These are phyloP conservation scores for Anastrepha ludens DNA, from an alignment of 1,140 invertebrate genomes.

Conservation along the genomic window DNA sequence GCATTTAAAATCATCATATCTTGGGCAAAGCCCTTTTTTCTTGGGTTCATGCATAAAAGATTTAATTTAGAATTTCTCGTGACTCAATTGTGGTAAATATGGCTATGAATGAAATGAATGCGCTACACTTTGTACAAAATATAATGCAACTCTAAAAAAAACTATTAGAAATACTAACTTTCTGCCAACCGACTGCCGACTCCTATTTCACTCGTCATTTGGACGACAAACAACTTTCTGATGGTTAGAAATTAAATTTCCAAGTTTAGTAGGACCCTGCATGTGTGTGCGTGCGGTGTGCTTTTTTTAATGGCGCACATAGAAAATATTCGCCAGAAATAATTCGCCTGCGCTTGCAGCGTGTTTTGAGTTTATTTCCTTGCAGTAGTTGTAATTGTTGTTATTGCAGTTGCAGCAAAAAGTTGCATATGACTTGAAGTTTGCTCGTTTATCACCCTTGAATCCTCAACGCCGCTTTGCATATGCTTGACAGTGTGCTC, in stretches of 20 bases:
- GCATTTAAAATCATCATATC: background rate
- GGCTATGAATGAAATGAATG: background rate
- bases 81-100: constrained; percentile 2
- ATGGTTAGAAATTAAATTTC: constrained; percentile 2
- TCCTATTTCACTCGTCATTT: too few species aligned
- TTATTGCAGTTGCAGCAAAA: background rate
- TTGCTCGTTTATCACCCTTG: constrained; percentile 8
- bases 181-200: too few species aligned
- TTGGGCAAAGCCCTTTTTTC: background rate
- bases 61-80: background rate
- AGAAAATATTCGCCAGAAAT: background rate
- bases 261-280: background rate
- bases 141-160: too few species aligned
- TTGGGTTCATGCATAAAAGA: background rate
- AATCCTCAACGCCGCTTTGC: background rate
- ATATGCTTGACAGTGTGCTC: constrained; percentile 12
- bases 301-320: too few species aligned
- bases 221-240: background rate
- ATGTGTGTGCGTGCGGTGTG: background rate
- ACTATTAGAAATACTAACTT: too few species aligned
- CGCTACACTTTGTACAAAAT: too few species aligned
- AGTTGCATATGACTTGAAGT: constrained; percentile 6
- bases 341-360: background rate
- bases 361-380: constrained; percentile 4
- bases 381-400: background rate